These are phyloP conservation scores for Rutpela maculata DNA, from an alignment of 2,888 invertebrate species.

Conservation along the genomic window DNA sequence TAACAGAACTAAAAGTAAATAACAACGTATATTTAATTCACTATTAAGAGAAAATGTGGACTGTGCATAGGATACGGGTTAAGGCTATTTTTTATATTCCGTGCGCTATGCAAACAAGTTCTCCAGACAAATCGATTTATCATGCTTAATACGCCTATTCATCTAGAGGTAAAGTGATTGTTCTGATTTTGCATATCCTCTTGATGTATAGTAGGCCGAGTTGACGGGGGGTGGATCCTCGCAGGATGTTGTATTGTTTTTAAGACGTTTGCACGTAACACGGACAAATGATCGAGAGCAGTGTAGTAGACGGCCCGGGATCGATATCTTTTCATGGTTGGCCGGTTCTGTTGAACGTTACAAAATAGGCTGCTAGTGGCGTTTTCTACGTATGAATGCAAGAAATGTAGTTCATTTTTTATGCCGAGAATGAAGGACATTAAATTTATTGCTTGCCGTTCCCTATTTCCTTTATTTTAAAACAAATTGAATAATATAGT, in stretches of 20 bases:
- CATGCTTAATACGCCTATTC: conserved; percentile 47
- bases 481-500: too few species aligned
- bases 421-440: neutral
- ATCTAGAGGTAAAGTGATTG: conserved; percentile 48
- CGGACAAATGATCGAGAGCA: conserved; percentile 48
- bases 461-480: neutral
- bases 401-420: conserved; percentile 31
- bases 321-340: conserved; percentile 47
- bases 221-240: conserved; percentile 41
- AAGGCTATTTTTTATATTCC: conserved; percentile 26
- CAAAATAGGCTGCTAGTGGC: conserved; percentile 33
- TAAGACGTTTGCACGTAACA: conserved; percentile 48
- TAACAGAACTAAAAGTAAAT: too few species aligned
- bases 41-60: neutral
- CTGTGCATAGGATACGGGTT: neutral
- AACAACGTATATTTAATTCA: too few species aligned
- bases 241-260: conserved; percentile 47
- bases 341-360: conserved; percentile 40
- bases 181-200: conserved; percentile 45
- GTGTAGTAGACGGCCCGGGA: conserved; percentile 42
- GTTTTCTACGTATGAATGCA: conserved; percentile 26
- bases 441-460: conserved; percentile 5
- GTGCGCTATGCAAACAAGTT: conserved; percentile 39
- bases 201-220: conserved; percentile 39
- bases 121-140: conserved; percentile 43